phyloP scores from a whole-genome alignment of 2,888 invertebrate species.

The Mechanitis mazaeus region DNA sequence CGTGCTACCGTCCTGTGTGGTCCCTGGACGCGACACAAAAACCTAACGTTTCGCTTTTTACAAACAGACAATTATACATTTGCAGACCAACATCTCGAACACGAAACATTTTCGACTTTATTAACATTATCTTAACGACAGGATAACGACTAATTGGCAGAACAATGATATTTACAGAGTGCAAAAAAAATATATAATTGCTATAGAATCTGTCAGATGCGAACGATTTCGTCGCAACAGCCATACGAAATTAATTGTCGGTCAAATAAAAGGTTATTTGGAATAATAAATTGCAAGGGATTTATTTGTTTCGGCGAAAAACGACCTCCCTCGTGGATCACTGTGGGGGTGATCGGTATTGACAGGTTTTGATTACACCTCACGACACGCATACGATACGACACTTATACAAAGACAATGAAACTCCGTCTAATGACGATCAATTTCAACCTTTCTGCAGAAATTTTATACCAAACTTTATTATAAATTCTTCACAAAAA shows the following conservation, averaged over 20 bases:
- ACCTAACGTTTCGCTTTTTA: constrained; percentile 60
- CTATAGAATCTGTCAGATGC: constrained; percentile 60
- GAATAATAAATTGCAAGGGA: constrained; percentile 41
- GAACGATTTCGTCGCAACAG: constrained; percentile 66
- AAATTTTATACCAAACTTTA: too few species aligned
- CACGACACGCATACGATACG: neutral
- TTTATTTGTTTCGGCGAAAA: constrained; percentile 38
- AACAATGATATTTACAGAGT: constrained; percentile 17
- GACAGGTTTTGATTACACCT: neutral
- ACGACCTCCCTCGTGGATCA: constrained; percentile 50
- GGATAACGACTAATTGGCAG: neutral
- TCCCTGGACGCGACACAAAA: constrained; percentile 52
- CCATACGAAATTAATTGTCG: constrained; percentile 59
- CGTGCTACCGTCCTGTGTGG: constrained; percentile 57
- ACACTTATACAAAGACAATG: neutral
- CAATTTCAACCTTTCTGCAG: too few species aligned
- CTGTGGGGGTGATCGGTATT: constrained; percentile 46
- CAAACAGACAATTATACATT: constrained; percentile 36
- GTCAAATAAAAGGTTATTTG: constrained; percentile 46
- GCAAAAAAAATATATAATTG: constrained; percentile 46
- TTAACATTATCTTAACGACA: constrained; percentile 26
- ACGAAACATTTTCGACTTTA: constrained; percentile 39
- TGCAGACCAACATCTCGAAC: constrained; percentile 28
- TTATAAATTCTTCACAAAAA: too few species aligned
- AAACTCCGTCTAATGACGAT: too few species aligned